Base-by-base conservation (phyloP, 2,113 vertebrate genomes). In the Mystacornis crossleyi region DNA sequence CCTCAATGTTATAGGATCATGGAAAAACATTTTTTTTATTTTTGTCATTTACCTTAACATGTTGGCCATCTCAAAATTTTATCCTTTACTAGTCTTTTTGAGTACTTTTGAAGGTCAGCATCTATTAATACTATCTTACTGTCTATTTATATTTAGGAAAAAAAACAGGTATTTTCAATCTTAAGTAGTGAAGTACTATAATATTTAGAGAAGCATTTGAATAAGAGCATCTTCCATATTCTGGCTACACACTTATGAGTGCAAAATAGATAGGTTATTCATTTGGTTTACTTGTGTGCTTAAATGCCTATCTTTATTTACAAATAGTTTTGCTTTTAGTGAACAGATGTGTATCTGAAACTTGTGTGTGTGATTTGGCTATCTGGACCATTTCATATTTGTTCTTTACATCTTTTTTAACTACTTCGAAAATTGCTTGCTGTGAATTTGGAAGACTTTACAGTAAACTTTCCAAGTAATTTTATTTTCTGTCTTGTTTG, bases 101-200 rank as follows among this genome's bases (percentile, higher is more conserved):
- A 73, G 9, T 70, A 34, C 26, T 86, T 81, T 66, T 57, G n/a
- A 83, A 74, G 4, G 47, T 42, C 34, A 78, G 8, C 8, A 29
- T n/a, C 10, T 71, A 23, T 53, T 55, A 51, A 4, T 48, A 18
- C 8, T 28, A 6, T 40, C 10, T 10, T 67, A 61, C 24, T 43
- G 3, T 51, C 66, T 69, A 33, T 33, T 82, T 64, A 18, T 69
- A 57, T 31, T 51, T 73, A 57, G 33, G 21, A 34, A 61, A 36
- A 74, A 55, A 0, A 0, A 0, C 14, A 47, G 3, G 14, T 26
- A 53, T 77, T 83, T 83, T 89, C 53, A 54, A 4, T 23, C n/a
- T 72, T 42, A 55, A 78, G 4, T 64, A 50, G 8, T 33, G n/a
- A 81, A 47, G 1, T 58, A 23, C 12, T 64, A 4, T 19, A 47